phyloP scores from a whole-genome alignment of 2,888 invertebrate genomes.

The Serrognathus titanus region DNA sequence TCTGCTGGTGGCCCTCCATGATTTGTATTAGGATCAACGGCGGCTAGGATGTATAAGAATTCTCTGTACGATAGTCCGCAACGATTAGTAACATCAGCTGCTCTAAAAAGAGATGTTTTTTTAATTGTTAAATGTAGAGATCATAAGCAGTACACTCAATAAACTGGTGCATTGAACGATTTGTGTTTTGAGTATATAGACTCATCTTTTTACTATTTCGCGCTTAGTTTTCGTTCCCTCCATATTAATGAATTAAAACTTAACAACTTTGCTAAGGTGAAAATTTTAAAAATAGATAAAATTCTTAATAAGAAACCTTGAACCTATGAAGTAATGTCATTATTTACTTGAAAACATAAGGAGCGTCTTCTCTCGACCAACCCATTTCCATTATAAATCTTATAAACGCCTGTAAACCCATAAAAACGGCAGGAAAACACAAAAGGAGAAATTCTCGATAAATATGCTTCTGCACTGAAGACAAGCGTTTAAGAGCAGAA shows the following conservation, averaged over 20 bases:
- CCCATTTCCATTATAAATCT: conserved; percentile 57
- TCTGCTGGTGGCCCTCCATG: conserved; percentile 65
- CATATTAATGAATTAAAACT: too few species aligned
- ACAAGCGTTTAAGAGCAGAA: not conserved
- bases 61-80: conserved; percentile 57
- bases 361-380: conserved; percentile 50
- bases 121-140: not conserved
- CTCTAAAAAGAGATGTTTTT: conserved; percentile 41
- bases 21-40: conserved; percentile 61
- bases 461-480: conserved; percentile 57
- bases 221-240: too few species aligned
- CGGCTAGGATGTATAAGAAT: conserved; percentile 60
- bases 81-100: conserved; percentile 55
- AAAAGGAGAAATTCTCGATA: conserved; percentile 56
- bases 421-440: conserved; percentile 56
- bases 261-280: too few species aligned
- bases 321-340: not conserved
- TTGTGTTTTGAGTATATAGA: not conserved
- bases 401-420: conserved; percentile 56
- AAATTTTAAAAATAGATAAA: too few species aligned
- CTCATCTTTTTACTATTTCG: too few species aligned
- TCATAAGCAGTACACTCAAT: not conserved
- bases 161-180: not conserved
- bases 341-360: conserved; percentile 51
- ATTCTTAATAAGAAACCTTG: too few species aligned